A percentile compares a stretch with the other conserved stretches of the same genome.
Evolutionary conservation across 2,797 vertebrate genomes (phyloP).

Genomic region (Peromyscus attwateri): DNA sequence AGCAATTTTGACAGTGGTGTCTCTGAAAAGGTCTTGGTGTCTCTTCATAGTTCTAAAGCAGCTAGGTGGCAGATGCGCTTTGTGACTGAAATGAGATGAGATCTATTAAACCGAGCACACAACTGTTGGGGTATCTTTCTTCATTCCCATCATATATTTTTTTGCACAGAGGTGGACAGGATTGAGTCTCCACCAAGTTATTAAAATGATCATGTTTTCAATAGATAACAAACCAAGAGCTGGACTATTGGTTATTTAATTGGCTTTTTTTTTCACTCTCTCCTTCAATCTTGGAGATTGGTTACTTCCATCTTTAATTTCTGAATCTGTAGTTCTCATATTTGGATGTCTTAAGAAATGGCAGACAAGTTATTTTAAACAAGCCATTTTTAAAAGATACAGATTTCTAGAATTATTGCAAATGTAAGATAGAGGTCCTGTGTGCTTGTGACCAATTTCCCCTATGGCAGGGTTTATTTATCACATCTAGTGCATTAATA

Average conservation of each 20-base stretch:
- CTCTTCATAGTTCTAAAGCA: not conserved
- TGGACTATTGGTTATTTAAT: not conserved
- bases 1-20: not conserved
- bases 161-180: not conserved
- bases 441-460: not conserved
- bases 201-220: not conserved
- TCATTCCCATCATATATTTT: slow-evolving; percentile 34
- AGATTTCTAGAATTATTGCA: not conserved
- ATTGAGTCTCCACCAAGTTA: slow-evolving; percentile 17
- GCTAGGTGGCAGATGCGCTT: not conserved
- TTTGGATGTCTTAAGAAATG: slow-evolving; percentile 50
- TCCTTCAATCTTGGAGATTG: slow-evolving; percentile 14
- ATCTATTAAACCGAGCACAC: not conserved
- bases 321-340: not conserved
- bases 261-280: not conserved
- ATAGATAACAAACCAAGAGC: slow-evolving; percentile 33
- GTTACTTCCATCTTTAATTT: slow-evolving; percentile 26
- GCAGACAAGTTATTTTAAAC: not conserved
- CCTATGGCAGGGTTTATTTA: not conserved
- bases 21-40: not conserved
- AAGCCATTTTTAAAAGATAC: not conserved
- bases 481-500: not conserved
- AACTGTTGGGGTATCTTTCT: slow-evolving; percentile 7
- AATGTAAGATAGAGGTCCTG: not conserved
- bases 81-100: not conserved